phyloP scores from a whole-genome alignment of 1,140 invertebrate genomes.

The Pomacea maculata region DNA sequence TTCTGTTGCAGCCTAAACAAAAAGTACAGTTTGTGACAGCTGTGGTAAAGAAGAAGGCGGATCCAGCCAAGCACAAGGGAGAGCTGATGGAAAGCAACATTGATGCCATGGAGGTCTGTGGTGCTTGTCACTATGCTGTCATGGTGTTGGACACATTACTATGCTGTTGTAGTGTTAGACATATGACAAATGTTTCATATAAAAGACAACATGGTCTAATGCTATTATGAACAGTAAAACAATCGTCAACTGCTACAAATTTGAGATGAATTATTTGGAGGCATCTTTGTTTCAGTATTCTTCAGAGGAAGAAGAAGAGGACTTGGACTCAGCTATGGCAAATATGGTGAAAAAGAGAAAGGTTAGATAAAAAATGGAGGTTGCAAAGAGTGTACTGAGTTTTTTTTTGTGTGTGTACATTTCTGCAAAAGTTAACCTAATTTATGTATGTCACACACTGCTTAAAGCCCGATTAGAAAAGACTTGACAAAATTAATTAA shows the following conservation, averaged over 20 bases:
- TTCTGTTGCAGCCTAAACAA: conserved; percentile 19
- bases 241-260: no score
- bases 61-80: conserved; percentile 76
- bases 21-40: conserved; percentile 78
- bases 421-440: no score
- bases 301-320: conserved; percentile 93
- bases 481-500: no score
- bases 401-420: no score
- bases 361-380: conserved; percentile 21
- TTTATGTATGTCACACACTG: no score
- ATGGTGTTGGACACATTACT: conserved; percentile 1
- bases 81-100: conserved; percentile 98
- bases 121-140: background rate
- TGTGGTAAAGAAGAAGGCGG: conserved; percentile 85
- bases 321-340: conserved; percentile 89
- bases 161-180: background rate
- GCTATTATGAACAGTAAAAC: no score
- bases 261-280: no score
- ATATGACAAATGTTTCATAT: background rate
- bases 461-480: no score
- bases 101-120: conserved; percentile 84
- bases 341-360: conserved; percentile 73
- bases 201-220: background rate
- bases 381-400: no score
- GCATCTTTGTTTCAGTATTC: conserved; percentile 76